Conservation (phyloP, 2,888 invertebrate genomes). For the Ophion obscuratus region DNA sequence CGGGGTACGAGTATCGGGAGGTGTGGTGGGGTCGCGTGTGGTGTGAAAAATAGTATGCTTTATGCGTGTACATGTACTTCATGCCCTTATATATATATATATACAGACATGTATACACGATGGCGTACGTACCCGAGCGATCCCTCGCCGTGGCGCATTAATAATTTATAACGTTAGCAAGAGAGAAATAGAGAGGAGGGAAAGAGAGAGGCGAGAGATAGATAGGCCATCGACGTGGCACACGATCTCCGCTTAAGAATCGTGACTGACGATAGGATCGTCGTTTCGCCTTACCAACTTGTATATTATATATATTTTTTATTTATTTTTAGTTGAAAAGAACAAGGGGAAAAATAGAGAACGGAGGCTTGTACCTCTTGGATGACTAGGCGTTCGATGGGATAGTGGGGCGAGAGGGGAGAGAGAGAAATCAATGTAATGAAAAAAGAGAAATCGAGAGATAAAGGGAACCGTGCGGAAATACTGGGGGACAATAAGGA, state of each 20-base stretch:
- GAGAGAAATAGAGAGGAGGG: not conserved
- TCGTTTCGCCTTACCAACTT: slow-evolving; percentile 68
- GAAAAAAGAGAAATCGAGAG: too few species aligned
- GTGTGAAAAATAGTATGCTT: slow-evolving; percentile 33
- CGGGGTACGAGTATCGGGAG: slow-evolving; percentile 28
- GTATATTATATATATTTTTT: not conserved
- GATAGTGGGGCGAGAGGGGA: not conserved
- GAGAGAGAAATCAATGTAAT: not conserved
- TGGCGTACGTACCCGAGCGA: slow-evolving; percentile 69
- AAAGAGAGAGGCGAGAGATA: slow-evolving; percentile 44
- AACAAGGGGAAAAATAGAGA: slow-evolving; percentile 31
- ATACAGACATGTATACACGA: slow-evolving; percentile 11
- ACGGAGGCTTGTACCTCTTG: slow-evolving; percentile 50
- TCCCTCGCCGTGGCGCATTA: slow-evolving; percentile 74
- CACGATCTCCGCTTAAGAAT: slow-evolving; percentile 76
- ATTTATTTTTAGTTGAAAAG: slow-evolving; percentile 13
- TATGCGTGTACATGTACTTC: not conserved
- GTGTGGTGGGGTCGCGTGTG: not conserved
- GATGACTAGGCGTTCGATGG: slow-evolving; percentile 62
- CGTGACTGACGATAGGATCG: slow-evolving; percentile 78
- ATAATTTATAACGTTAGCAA: slow-evolving; percentile 76
- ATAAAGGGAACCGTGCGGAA: too few species aligned
- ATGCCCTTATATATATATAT: slow-evolving; percentile 13
- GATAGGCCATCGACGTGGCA: slow-evolving; percentile 74
- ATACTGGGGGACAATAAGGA: too few species aligned